Base-by-base conservation (phyloP, 1,140 invertebrate species). In the Saccostrea glomerata region DNA sequence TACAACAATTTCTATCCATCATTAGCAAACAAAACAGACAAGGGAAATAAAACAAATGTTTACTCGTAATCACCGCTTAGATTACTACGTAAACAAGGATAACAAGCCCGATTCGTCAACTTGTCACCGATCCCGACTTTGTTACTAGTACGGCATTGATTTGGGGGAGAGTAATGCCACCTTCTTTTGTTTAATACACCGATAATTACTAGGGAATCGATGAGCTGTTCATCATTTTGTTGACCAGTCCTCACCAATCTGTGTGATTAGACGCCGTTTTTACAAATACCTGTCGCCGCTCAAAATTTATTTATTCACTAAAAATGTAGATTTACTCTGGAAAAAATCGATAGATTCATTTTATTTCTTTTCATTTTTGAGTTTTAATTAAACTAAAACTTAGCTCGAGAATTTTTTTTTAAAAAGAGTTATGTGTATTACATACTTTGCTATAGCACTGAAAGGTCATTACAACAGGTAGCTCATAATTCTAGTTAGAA, bases 11-110 rank as follows among this genome's bases (percentile, higher is more conserved):
- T 36, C 70, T 77, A 77, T 77, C 70, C 70, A 30, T 77, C 70
- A 77, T 77, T 36, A 77, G 25, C 70, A 77, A 77, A 77, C 70
- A 77, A 77, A 30, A 77, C 23, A 77, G 70, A 77, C 70, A 36
- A 77, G 70, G 15, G 30, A 77, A 77, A 77, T 77, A 77, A 77
- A 77, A 77, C 70, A 77, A 77, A 77, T 77, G 70, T 77, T 77
- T 77, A 77, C 70, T 77, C 70, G 70, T 77, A 77, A 77, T 77
- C 70, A 77, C 70, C 70, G 15, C 70, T 77, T 77, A 77, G 70
- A 77, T 77, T 77, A 77, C 70, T 30, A 36, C 70, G 25, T 77
- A 77, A 77, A 77, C 70, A 77, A 30, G 70, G 30, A 77, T 23
- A 77, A 77, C 70, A 77, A 77, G 70, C 70, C 70, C 70, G 70